Percentiles rank a stretch among this genome's conserved stretches.
These are phyloP conservation scores for Pseudoips prasinana DNA, from an alignment of 2,888 invertebrate genomes.

Conservation along the genomic window DNA sequence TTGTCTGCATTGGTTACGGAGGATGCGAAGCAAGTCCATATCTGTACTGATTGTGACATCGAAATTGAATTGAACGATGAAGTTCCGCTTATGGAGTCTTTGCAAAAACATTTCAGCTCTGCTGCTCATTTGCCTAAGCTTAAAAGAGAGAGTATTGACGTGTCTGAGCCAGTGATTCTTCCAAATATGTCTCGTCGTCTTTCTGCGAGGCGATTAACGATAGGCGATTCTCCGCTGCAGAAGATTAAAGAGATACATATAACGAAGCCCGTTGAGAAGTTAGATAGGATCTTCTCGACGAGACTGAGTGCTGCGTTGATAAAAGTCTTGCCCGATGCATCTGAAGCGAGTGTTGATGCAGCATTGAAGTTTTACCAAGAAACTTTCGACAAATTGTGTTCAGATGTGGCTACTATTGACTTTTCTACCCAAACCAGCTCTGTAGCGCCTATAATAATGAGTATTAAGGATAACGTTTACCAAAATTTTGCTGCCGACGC, in stretches of 20 bases:
- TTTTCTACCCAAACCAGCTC: conserved; percentile 64
- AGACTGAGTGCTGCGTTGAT: conserved; percentile 60
- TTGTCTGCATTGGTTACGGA: conserved; percentile 46
- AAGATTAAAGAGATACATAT: conserved; percentile 53
- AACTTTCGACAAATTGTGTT: conserved; percentile 56
- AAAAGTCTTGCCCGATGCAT: conserved; percentile 66
- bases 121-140: conserved; percentile 65
- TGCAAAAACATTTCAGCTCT: conserved; percentile 68
- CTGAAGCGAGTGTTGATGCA: conserved; percentile 65
- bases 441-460: conserved; percentile 76
- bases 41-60: conserved; percentile 70
- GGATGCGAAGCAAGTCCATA: conserved; percentile 68
- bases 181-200: conserved; percentile 72
- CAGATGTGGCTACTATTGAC: conserved; percentile 55
- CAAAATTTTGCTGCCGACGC: conserved; percentile 70
- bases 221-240: conserved; percentile 57
- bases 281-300: conserved; percentile 56
- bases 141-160: conserved; percentile 70
- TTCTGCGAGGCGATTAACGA: conserved; percentile 56
- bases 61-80: conserved; percentile 72
- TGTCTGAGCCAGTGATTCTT: conserved; percentile 64
- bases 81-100: conserved; percentile 69
- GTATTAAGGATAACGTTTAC: conserved; percentile 74
- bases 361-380: conserved; percentile 66
- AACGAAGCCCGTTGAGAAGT: conserved; percentile 56